These are phyloP conservation scores for Erebia palarica DNA, from an alignment of 2,888 invertebrate species.

Conservation along the genomic window DNA sequence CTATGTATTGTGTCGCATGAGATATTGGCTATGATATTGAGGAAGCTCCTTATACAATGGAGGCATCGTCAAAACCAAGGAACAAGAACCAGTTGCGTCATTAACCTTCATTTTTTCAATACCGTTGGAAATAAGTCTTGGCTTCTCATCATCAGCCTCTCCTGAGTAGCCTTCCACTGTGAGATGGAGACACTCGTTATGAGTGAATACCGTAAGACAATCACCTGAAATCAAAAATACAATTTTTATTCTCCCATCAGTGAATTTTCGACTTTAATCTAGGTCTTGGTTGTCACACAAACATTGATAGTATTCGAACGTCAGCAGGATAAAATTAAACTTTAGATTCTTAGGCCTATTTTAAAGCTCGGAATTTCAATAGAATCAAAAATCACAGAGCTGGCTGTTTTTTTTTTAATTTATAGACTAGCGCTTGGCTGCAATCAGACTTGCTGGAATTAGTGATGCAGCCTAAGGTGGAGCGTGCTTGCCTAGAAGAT, in stretches of 20 bases:
- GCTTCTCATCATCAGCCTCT: constrained; percentile 38
- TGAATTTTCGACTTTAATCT: no score
- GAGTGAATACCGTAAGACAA: constrained; percentile 59
- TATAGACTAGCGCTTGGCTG: no score
- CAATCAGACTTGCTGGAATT: no score
- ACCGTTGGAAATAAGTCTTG: constrained; percentile 50
- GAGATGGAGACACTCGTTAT: constrained; percentile 50
- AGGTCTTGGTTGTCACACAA: no score
- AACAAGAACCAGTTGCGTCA: constrained; percentile 60
- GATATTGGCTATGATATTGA: constrained; percentile 53
- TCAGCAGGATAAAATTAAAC: no score
- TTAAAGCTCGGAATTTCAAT: no score
- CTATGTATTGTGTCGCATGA: constrained; percentile 33
- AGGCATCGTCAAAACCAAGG: constrained; percentile 53
- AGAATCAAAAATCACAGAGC: no score
- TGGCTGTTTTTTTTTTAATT: no score
- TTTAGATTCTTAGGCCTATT: no score
- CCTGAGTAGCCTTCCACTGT: constrained; percentile 57
- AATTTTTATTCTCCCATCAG: background rate
- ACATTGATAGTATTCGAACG: no score
- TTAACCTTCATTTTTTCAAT: constrained; percentile 53
- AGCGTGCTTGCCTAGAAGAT: no score
- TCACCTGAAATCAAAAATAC: constrained; percentile 52
- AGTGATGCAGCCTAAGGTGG: no score
- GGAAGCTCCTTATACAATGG: constrained; percentile 51